Evolutionary conservation across 2,113 vertebrate species (phyloP).

Genomic region (Oxygymnocypris stewartii): DNA sequence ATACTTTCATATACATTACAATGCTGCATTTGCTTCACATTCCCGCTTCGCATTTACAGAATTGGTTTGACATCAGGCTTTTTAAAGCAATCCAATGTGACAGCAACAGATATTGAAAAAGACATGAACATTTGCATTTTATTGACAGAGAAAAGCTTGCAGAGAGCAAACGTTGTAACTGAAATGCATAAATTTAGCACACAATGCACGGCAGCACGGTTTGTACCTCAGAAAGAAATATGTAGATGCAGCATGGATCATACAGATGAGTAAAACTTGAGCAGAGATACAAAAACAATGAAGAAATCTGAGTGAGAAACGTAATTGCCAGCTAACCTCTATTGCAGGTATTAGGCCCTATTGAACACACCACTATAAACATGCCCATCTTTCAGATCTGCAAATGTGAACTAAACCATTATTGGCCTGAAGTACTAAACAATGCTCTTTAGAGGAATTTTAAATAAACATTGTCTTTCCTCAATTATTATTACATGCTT

Average conservation of each 20-base stretch:
- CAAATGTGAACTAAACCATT: conserved; percentile 52
- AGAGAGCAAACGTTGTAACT: conserved; percentile 33
- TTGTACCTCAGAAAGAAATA: conserved; percentile 24
- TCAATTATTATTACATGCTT: conserved; percentile 39
- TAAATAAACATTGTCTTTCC: conserved; percentile 21
- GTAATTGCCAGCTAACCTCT: conserved; percentile 48
- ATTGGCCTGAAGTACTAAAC: conserved; percentile 53
- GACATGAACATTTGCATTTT: conserved; percentile 53
- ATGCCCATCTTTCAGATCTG: conserved; percentile 32
- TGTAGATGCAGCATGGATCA: conserved; percentile 30
- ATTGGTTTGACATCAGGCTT: conserved; percentile 44
- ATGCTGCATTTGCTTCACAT: conserved; percentile 43
- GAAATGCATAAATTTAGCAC: conserved; percentile 34
- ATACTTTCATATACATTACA: conserved; percentile 60
- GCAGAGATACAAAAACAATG: conserved; percentile 45
- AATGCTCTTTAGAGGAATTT: conserved; percentile 1
- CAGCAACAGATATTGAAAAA: conserved; percentile 55
- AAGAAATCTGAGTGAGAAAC: conserved; percentile 48
- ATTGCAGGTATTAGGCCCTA: conserved; percentile 50
- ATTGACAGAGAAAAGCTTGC: conserved; percentile 35
- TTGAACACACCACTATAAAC: conserved; percentile 40
- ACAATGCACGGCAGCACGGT: conserved; percentile 54
- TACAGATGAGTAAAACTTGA: conserved; percentile 36
- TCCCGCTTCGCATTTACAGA: conserved; percentile 44
- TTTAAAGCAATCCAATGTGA: conserved; percentile 44